Evolutionary conservation across 2,797 vertebrate genomes (phyloP).

Genomic region (Arctocebus calabarensis): DNA sequence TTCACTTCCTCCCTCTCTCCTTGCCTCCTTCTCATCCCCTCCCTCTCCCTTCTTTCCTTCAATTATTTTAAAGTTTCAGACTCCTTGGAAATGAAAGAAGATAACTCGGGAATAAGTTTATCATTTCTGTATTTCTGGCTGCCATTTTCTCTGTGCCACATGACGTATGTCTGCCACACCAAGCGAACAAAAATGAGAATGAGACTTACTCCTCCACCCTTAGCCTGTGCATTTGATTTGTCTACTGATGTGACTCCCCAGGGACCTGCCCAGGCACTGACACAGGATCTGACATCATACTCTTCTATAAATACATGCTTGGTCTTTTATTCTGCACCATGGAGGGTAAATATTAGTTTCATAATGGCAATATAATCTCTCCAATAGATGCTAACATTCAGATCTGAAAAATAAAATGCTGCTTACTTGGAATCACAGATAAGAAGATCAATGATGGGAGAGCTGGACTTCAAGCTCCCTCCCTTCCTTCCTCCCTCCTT

Average conservation of each 20-base stretch:
- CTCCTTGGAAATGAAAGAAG: not conserved
- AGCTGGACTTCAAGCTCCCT: not conserved
- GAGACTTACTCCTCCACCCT: not conserved
- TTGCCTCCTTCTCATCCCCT: fast-evolving
- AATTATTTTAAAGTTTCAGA: not conserved
- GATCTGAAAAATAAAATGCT: not conserved
- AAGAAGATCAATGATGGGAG: not conserved
- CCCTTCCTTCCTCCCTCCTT: fast-evolving
- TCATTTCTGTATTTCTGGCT: slow-evolving; percentile 57
- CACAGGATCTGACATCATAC: not conserved
- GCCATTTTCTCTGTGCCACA: slow-evolving; percentile 40
- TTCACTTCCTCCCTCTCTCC: fast-evolving
- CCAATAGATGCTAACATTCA: not conserved
- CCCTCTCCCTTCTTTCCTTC: fast-evolving
- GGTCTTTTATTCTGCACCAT: not conserved
- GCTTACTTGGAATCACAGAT: not conserved
- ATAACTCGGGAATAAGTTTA: not conserved
- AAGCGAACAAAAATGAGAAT: slow-evolving; percentile 39
- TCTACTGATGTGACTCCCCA: not conserved
- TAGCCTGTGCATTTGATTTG: not conserved
- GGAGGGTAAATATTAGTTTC: slow-evolving; percentile 13
- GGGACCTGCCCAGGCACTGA: not conserved
- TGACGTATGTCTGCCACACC: not conserved
- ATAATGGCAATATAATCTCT: not conserved
- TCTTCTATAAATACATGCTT: not conserved